Evolutionary conservation across 1,140 invertebrate species (phyloP).

Genomic region (Antheraea mylitta): DNA sequence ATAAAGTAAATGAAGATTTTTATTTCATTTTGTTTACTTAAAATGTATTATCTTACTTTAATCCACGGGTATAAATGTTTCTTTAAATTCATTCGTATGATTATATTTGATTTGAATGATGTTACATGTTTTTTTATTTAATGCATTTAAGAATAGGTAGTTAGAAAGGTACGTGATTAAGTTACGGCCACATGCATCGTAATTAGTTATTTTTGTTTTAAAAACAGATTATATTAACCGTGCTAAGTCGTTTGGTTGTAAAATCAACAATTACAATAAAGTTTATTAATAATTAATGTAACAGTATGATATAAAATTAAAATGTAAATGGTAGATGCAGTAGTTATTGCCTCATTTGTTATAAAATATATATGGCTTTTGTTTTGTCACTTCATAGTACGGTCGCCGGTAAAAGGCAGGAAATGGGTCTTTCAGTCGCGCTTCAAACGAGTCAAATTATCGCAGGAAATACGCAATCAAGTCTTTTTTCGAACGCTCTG

Average conservation of each 20-base stretch:
- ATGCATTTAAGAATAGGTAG: background rate
- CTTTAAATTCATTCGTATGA: background rate
- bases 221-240: background rate
- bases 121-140: background rate
- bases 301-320: background rate
- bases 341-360: background rate
- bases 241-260: background rate
- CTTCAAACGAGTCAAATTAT: slow-evolving; percentile 37
- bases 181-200: background rate
- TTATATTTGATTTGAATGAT: background rate
- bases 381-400: background rate
- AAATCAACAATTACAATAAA: background rate
- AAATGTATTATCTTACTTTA: background rate
- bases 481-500: slow-evolving; percentile 18
- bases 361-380: background rate
- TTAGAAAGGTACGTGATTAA: background rate
- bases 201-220: background rate
- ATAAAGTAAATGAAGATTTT: background rate
- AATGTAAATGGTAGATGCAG: background rate
- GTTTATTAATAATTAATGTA: background rate
- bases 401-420: slow-evolving; percentile 25
- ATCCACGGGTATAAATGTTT: background rate
- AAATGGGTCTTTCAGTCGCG: slow-evolving; percentile 38
- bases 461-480: slow-evolving; percentile 42
- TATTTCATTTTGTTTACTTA: background rate